Conservation (phyloP, 2,797 vertebrate genomes). For the Geotrypetes seraphini region DNA sequence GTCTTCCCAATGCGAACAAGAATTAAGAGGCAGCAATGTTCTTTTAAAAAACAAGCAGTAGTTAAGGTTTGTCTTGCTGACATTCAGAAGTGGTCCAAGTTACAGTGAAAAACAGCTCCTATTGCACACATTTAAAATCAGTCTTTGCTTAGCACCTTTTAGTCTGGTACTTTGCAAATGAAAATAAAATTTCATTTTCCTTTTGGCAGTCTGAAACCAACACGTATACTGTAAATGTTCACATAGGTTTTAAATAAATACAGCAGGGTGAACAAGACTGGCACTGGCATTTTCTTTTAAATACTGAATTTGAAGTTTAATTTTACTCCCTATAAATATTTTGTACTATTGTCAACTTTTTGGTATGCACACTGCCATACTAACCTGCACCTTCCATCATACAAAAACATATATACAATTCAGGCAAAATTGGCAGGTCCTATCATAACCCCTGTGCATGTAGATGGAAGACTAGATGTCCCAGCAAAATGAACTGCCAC, state of each 20-base stretch:
- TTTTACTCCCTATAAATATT: slow-evolving; percentile 18
- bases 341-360: slow-evolving; percentile 12
- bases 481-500: too few species aligned
- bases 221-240: slow-evolving; percentile 19
- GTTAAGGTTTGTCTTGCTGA: slow-evolving; percentile 29
- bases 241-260: slow-evolving; percentile 50
- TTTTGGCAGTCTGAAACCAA: slow-evolving; percentile 35
- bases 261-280: slow-evolving; percentile 26
- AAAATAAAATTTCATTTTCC: slow-evolving; percentile 55
- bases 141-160: slow-evolving; percentile 51
- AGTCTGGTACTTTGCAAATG: slow-evolving; percentile 52
- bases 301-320: slow-evolving; percentile 20
- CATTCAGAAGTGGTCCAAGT: slow-evolving; percentile 24
- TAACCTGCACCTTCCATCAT: slow-evolving; percentile 11
- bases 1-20: slow-evolving; percentile 28
- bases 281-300: slow-evolving; percentile 24
- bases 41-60: slow-evolving; percentile 50
- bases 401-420: too few species aligned
- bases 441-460: too few species aligned
- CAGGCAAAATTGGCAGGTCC: too few species aligned
- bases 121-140: slow-evolving; percentile 51
- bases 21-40: slow-evolving; percentile 35
- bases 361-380: slow-evolving; percentile 21
- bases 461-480: too few species aligned
- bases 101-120: slow-evolving; percentile 45